phyloP scores from a whole-genome alignment of 1,140 invertebrate species.

The Macrocentrus cingulum region DNA sequence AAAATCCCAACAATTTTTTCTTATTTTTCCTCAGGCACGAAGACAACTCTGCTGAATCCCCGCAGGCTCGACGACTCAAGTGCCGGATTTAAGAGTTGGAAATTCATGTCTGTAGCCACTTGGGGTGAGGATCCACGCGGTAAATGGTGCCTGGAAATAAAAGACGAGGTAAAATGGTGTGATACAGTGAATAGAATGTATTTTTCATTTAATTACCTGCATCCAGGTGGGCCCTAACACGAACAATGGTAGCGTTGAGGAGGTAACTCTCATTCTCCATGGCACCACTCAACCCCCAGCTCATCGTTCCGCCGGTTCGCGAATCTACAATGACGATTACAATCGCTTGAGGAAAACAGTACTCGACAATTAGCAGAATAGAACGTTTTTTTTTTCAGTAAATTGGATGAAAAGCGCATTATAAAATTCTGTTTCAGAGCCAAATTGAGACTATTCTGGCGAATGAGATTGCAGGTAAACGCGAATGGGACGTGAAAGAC shows the following conservation, averaged over 20 bases:
- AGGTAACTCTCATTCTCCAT: slow-evolving; percentile 66
- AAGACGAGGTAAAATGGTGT: slow-evolving; percentile 62
- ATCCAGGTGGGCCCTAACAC: slow-evolving; percentile 50
- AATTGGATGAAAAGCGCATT: too few species aligned
- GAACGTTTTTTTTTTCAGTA: too few species aligned
- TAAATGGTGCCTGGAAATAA: slow-evolving; percentile 69
- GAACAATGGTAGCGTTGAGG: slow-evolving; percentile 63
- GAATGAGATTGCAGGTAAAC: background rate
- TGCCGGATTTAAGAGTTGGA: slow-evolving; percentile 80
- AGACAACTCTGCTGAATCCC: slow-evolving; percentile 68
- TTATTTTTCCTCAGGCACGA: slow-evolving; percentile 63
- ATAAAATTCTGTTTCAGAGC: slow-evolving; percentile 13
- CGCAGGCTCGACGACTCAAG: slow-evolving; percentile 71
- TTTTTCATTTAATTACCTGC: slow-evolving; percentile 1
- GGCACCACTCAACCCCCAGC: slow-evolving; percentile 68
- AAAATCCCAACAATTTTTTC: background rate
- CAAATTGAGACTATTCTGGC: background rate
- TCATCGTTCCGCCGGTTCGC: slow-evolving; percentile 62
- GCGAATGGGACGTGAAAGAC: background rate
- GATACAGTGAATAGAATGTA: background rate
- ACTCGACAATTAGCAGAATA: too few species aligned
- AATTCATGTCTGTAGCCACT: slow-evolving; percentile 86
- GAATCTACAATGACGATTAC: slow-evolving; percentile 61
- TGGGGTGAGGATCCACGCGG: slow-evolving; percentile 87
- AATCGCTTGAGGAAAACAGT: slow-evolving; percentile 49